phyloP scores from a whole-genome alignment of 2,888 invertebrate genomes.

The Callyntrura sp. region DNA sequence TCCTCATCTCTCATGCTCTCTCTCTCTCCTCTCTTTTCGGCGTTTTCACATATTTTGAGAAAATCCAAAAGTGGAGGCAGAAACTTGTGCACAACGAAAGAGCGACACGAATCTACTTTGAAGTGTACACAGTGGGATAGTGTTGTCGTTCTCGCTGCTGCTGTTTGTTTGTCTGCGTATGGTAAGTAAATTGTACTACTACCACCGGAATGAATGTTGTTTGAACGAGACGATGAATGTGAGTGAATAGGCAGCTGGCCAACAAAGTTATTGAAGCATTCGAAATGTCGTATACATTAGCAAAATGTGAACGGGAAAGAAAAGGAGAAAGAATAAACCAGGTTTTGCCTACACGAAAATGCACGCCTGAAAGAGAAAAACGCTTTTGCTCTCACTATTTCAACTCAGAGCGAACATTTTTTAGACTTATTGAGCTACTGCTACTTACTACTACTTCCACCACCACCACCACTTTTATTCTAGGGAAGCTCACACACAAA shows the following conservation, averaged over 20 bases:
- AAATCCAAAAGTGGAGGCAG: conserved; percentile 63
- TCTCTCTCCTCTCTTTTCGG: conserved; percentile 41
- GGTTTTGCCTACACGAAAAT: conserved; percentile 6
- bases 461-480: no score
- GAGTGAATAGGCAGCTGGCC: conserved; percentile 76
- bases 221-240: conserved; percentile 66
- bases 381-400: conserved; percentile 3
- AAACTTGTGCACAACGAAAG: conserved; percentile 24
- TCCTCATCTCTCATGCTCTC: conserved; percentile 49
- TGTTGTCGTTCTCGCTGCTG: not conserved
- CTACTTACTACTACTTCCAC: not conserved
- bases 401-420: conserved; percentile 42
- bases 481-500: not conserved
- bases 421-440: conserved; percentile 19
- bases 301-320: conserved; percentile 59
- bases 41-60: conserved; percentile 61
- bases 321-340: conserved; percentile 19
- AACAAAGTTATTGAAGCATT: conserved; percentile 77
- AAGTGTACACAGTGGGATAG: conserved; percentile 5
- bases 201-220: not conserved
- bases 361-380: conserved; percentile 20
- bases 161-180: not conserved
- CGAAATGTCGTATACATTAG: conserved; percentile 75
- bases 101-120: conserved; percentile 25
- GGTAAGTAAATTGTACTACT: conserved; percentile 36